These are phyloP conservation scores for Pterocles burchelli DNA, from an alignment of 2,113 vertebrate species.

Conservation along the genomic window DNA sequence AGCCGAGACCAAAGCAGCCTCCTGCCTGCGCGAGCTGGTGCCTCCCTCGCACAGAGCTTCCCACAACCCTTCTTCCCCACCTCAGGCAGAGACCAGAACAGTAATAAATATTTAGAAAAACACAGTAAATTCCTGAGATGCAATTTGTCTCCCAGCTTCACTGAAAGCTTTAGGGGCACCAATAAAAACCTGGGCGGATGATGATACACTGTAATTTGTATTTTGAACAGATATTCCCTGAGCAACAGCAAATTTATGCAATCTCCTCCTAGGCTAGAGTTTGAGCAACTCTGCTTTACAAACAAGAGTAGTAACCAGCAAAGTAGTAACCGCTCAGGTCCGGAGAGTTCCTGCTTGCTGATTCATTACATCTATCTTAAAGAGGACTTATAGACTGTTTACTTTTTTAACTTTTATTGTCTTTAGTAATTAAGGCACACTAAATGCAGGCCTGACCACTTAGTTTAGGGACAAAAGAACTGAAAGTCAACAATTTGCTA, in stretches of 20 bases:
- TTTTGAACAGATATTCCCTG: background rate
- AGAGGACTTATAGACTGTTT: constrained; percentile 61
- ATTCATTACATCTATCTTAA: background rate
- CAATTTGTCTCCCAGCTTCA: constrained; percentile 5
- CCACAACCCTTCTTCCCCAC: background rate
- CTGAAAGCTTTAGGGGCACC: background rate
- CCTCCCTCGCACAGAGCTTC: background rate
- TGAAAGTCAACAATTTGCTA: background rate
- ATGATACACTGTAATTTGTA: background rate
- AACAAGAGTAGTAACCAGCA: constrained; percentile 8
- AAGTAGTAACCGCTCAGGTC: constrained; percentile 40
- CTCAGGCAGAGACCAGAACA: background rate
- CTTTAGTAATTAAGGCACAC: constrained; percentile 54
- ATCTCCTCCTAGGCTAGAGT: background rate
- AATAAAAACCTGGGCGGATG: background rate
- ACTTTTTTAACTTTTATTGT: constrained; percentile 36
- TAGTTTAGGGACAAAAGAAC: background rate
- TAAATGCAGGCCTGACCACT: background rate
- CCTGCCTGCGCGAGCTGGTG: background rate
- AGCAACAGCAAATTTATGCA: constrained; percentile 22
- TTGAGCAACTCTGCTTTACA: constrained; percentile 6
- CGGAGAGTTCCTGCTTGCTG: constrained; percentile 44
- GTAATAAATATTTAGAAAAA: constrained; percentile 1
- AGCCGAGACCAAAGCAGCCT: background rate
- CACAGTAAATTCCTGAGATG: constrained; percentile 39